Conservation (phyloP, 2,797 vertebrate genomes). For the Apodemus agrarius region DNA sequence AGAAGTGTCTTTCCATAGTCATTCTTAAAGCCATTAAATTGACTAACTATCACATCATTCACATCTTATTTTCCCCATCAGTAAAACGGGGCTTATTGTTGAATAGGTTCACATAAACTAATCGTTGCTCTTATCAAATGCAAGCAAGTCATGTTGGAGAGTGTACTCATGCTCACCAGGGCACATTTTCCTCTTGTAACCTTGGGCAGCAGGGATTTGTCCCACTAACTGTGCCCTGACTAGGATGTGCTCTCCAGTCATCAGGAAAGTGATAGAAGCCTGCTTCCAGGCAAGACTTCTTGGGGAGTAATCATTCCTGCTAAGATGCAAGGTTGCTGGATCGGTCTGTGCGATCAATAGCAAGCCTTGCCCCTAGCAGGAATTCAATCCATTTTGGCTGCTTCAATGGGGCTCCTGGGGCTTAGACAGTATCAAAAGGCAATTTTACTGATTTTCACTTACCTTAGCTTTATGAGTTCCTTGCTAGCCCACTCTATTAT, state of each 20-base stretch:
- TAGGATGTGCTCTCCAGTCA: conserved; percentile 23
- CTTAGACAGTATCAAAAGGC: conserved; percentile 43
- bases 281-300: conserved; percentile 52
- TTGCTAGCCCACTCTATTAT: conserved; percentile 47
- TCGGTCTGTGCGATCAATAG: conserved; percentile 41
- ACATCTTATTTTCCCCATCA: conserved; percentile 8
- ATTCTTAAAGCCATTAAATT: background rate
- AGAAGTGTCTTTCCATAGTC: background rate
- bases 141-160: conserved; percentile 16
- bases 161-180: background rate
- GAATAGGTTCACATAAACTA: background rate
- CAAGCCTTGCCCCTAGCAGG: conserved; percentile 50
- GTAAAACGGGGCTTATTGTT: background rate
- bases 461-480: conserved; percentile 54
- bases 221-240: background rate
- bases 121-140: background rate
- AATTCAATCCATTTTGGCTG: conserved; percentile 66
- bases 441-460: conserved; percentile 66
- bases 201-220: background rate
- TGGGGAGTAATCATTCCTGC: conserved; percentile 33
- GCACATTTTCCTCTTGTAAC: background rate
- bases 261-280: conserved; percentile 26
- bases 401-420: conserved; percentile 58
- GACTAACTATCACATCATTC: background rate
- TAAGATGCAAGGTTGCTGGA: conserved; percentile 45